Conservation (phyloP, 2,113 vertebrate genomes). For the Clarias batrachus region DNA sequence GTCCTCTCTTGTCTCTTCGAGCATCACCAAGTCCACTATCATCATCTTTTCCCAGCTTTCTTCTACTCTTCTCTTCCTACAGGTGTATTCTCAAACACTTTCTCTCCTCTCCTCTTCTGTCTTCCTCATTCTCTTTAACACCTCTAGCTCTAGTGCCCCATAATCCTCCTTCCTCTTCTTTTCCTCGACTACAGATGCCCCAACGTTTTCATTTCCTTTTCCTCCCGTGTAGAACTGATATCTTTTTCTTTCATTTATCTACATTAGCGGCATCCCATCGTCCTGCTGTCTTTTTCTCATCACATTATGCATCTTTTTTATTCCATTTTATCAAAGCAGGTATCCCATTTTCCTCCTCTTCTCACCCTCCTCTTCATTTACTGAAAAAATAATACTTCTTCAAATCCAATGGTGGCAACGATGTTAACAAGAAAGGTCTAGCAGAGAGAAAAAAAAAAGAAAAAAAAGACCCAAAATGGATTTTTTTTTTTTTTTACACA, state of each 20-base stretch:
- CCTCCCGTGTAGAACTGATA: background rate
- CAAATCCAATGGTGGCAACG: background rate
- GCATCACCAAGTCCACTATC: background rate
- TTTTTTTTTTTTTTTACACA: background rate
- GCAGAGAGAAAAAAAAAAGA: background rate
- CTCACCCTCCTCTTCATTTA: background rate
- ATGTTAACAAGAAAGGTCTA: background rate
- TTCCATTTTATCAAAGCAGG: background rate
- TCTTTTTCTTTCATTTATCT: background rate
- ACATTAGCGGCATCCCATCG: background rate
- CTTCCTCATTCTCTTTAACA: too few species aligned
- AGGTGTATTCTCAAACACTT: background rate
- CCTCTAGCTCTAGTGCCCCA: background rate
- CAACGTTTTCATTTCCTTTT: background rate
- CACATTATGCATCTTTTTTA: background rate
- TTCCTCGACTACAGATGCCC: background rate
- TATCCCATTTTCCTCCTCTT: background rate
- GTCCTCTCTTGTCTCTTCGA: background rate
- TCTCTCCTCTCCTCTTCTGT: background rate
- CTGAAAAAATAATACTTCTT: constrained; percentile 15
- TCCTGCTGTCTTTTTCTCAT: background rate
- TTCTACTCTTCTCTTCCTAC: background rate
- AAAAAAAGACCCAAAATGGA: too few species aligned
- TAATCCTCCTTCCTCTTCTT: background rate
- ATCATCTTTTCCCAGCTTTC: background rate